A percentile compares a stretch with the other conserved stretches of the same genome.
phyloP scores from a whole-genome alignment of 2,888 invertebrate species.

The Amblyteles armatorius region DNA sequence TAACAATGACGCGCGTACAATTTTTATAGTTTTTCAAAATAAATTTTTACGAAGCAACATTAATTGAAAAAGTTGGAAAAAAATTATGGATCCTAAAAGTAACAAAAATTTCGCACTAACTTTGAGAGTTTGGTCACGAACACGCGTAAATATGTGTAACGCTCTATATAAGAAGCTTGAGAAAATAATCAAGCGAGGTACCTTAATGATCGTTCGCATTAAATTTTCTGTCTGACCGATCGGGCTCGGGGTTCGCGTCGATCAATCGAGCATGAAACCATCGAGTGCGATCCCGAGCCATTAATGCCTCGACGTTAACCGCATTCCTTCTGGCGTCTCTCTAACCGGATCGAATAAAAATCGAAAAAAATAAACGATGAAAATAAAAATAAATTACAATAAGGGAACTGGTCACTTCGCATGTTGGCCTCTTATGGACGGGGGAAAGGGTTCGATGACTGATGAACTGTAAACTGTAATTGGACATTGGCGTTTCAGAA shows the following conservation, averaged over 20 bases:
- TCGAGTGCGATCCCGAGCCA: constrained; percentile 60
- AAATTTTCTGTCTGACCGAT: constrained; percentile 71
- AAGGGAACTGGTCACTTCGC: constrained; percentile 40
- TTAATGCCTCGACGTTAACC: constrained; percentile 65
- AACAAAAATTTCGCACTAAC: not conserved
- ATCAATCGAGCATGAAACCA: constrained; percentile 68
- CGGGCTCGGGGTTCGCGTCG: constrained; percentile 67
- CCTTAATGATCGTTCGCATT: constrained; percentile 76
- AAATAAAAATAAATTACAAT: constrained; percentile 45
- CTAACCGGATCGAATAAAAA: constrained; percentile 63
- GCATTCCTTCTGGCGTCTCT: constrained; percentile 60
- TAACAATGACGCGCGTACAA: not conserved
- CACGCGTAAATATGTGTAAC: constrained; percentile 30
- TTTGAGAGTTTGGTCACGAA: constrained; percentile 21
- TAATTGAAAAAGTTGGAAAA: not conserved
- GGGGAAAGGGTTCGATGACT: constrained; percentile 37
- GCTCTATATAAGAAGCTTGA: constrained; percentile 37
- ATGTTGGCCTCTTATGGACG: constrained; percentile 46
- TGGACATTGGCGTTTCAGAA: constrained; percentile 58
- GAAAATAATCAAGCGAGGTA: constrained; percentile 69
- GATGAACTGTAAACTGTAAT: constrained; percentile 58
- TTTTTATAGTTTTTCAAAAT: not conserved
- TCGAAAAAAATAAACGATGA: constrained; percentile 47
- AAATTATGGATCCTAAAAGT: not conserved
- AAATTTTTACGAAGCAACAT: not conserved